Conservation (phyloP, 1,140 invertebrate species). For the Ephestia elutella region DNA sequence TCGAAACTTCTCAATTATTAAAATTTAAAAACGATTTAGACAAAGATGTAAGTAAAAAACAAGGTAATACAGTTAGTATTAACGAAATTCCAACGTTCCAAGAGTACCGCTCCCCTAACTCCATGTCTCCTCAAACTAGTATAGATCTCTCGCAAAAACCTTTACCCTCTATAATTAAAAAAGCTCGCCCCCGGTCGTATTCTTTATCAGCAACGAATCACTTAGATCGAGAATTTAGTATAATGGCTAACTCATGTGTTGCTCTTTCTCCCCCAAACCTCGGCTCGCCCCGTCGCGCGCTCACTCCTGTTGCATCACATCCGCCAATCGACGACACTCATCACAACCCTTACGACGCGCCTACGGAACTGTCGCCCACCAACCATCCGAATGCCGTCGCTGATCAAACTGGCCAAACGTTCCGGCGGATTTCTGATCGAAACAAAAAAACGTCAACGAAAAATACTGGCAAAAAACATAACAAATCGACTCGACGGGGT, state of each 20-base stretch:
- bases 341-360: constrained; percentile 31
- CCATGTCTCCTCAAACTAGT: constrained; percentile 35
- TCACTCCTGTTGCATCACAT: constrained; percentile 51
- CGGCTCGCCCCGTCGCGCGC: constrained; percentile 58
- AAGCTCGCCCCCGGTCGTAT: constrained; percentile 47
- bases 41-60: constrained; percentile 20
- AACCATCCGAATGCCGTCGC: constrained; percentile 12
- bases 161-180: constrained; percentile 55
- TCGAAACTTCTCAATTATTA: neutral
- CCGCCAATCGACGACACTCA: constrained; percentile 46
- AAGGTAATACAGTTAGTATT: constrained; percentile 36
- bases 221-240: constrained; percentile 54
- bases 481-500: constrained; percentile 31
- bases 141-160: constrained; percentile 41
- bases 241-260: constrained; percentile 68
- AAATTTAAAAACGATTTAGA: neutral
- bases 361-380: constrained; percentile 16
- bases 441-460: constrained; percentile 31
- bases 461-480: constrained; percentile 32
- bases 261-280: constrained; percentile 64
- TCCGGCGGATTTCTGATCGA: constrained; percentile 7
- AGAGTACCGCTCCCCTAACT: constrained; percentile 44
- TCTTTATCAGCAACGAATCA: constrained; percentile 42
- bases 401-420: constrained; percentile 2
- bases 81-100: constrained; percentile 46